phyloP scores from a whole-genome alignment of 2,888 invertebrate genomes.

The Boloria euphrosyne region DNA sequence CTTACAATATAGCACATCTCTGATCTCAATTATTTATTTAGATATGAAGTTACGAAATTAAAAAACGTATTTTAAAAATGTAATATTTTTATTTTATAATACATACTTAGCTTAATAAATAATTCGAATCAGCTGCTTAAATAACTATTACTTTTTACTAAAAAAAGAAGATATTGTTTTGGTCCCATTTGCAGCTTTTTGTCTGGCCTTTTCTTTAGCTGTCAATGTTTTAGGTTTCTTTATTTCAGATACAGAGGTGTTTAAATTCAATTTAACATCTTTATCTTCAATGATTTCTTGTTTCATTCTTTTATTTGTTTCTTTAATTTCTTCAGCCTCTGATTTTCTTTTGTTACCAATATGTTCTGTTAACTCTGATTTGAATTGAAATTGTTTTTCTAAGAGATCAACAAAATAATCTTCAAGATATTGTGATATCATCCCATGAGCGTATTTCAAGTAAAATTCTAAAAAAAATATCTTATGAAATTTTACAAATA shows the following conservation, averaged over 20 bases:
- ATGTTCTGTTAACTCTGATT: constrained; percentile 80
- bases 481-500: not conserved
- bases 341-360: constrained; percentile 81
- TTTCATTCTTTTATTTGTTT: constrained; percentile 66
- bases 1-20: not conserved
- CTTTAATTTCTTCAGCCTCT: constrained; percentile 57
- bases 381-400: constrained; percentile 84
- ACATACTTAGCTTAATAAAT: not conserved
- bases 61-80: too few relatives aligned
- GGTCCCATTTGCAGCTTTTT: constrained; percentile 90
- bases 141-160: constrained; percentile 79
- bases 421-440: constrained; percentile 90
- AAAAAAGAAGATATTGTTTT: constrained; percentile 92
- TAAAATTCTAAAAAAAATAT: constrained; percentile 79
- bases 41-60: too few relatives aligned
- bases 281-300: constrained; percentile 59
- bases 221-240: constrained; percentile 81
- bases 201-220: constrained; percentile 88
- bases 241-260: constrained; percentile 58
- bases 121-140: constrained; percentile 3
- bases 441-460: constrained; percentile 88
- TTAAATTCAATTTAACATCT: constrained; percentile 57
- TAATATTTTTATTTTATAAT: not conserved
- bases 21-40: too few relatives aligned
- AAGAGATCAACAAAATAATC: constrained; percentile 85